phyloP scores from a whole-genome alignment of 2,888 invertebrate species.

The Leucophenga maculata region DNA sequence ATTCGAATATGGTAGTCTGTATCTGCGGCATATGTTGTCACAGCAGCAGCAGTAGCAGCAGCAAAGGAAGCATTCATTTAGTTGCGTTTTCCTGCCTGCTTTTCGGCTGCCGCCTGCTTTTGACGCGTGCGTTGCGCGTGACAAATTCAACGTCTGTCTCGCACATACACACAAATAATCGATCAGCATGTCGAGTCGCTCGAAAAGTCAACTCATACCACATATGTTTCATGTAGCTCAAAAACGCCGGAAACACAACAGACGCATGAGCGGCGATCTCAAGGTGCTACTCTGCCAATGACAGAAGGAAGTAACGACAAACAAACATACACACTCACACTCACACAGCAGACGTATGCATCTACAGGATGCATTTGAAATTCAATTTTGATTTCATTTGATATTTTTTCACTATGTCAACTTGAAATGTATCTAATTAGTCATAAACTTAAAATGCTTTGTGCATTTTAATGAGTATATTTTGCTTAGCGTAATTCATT shows the following conservation, averaged over 20 bases:
- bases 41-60: no score
- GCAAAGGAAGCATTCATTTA: slow-evolving; percentile 18
- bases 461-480: neutral
- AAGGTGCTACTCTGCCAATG: no score
- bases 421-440: slow-evolving; percentile 7
- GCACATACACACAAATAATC: neutral
- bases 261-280: neutral
- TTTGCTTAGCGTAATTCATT: neutral
- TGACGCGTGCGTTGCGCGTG: slow-evolving; percentile 51
- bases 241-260: slow-evolving; percentile 3
- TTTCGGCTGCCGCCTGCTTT: neutral
- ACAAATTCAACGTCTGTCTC: slow-evolving; percentile 24
- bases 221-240: slow-evolving; percentile 26
- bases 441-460: neutral
- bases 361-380: neutral
- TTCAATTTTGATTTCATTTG: neutral
- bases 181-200: slow-evolving; percentile 15
- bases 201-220: neutral
- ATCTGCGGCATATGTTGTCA: neutral
- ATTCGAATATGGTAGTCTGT: slow-evolving; percentile 35
- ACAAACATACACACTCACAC: neutral
- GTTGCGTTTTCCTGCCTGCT: slow-evolving; percentile 13
- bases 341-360: neutral
- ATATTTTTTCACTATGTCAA: neutral
- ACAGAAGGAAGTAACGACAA: neutral